Evolutionary conservation across 2,113 vertebrate genomes (phyloP).

Genomic region (Hydropotes inermis): DNA sequence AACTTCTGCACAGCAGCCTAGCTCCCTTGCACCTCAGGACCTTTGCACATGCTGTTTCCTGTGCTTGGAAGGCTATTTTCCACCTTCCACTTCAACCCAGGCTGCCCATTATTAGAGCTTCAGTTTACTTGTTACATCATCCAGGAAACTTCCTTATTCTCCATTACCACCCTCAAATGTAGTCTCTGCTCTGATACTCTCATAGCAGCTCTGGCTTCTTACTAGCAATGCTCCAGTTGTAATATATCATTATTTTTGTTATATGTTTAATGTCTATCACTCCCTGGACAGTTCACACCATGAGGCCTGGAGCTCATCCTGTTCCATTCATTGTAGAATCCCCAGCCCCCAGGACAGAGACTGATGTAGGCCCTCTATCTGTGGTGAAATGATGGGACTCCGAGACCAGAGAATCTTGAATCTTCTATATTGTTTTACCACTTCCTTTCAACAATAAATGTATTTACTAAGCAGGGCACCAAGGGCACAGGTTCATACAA

Average conservation of each 20-base stretch:
- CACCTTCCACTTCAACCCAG: background rate
- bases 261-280: background rate
- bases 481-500: background rate
- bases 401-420: background rate
- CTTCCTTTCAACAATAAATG: background rate
- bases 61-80: background rate
- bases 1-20: background rate
- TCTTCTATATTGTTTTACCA: background rate
- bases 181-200: background rate
- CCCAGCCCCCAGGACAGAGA: background rate
- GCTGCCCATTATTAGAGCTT: background rate
- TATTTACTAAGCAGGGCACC: background rate
- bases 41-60: background rate
- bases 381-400: background rate
- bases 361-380: background rate
- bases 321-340: background rate
- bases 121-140: background rate
- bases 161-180: background rate
- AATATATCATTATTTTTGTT: background rate
- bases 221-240: background rate
- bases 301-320: background rate
- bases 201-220: background rate
- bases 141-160: background rate
- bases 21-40: background rate
- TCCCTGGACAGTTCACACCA: background rate